Evolutionary conservation across 2,888 invertebrate genomes (phyloP).

Genomic region (Spicauda simplicius): DNA sequence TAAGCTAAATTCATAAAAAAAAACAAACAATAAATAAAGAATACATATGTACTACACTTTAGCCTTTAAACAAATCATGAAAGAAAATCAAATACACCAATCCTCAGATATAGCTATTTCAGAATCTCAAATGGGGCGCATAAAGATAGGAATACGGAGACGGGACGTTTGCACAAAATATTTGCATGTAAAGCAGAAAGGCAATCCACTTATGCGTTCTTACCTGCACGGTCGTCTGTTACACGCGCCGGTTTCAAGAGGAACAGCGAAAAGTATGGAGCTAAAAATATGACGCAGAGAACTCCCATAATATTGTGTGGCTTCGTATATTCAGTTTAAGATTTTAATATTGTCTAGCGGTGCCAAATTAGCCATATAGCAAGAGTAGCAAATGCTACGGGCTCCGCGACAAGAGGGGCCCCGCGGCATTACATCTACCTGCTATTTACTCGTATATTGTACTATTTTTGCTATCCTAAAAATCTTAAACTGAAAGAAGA

Average conservation of each 20-base stretch:
- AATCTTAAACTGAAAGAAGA: too few species aligned
- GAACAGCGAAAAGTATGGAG: slow-evolving; percentile 53
- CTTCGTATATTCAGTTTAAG: neutral
- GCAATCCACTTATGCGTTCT: slow-evolving; percentile 82
- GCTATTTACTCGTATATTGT: too few species aligned
- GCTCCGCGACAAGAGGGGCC: too few species aligned
- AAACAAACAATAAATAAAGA: too few species aligned
- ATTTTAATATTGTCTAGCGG: too few species aligned
- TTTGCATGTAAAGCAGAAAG: slow-evolving; percentile 82
- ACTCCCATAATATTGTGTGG: neutral
- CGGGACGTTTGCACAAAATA: slow-evolving; percentile 76
- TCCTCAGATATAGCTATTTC: slow-evolving; percentile 19
- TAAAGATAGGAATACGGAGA: slow-evolving; percentile 36
- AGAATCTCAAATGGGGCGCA: slow-evolving; percentile 37
- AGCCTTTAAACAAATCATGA: slow-evolving; percentile 27
- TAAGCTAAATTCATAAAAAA: neutral
- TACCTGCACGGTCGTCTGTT: slow-evolving; percentile 79
- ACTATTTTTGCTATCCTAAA: too few species aligned
- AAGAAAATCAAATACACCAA: slow-evolving; percentile 25
- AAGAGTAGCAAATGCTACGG: too few species aligned
- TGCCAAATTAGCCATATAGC: too few species aligned
- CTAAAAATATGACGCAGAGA: neutral
- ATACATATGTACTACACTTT: neutral
- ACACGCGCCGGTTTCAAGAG: slow-evolving; percentile 57
- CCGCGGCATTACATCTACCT: too few species aligned